Percentiles rank a stretch among this genome's conserved stretches.
Conservation (phyloP, 2,113 vertebrate species). For the Sorex fumeus region DNA sequence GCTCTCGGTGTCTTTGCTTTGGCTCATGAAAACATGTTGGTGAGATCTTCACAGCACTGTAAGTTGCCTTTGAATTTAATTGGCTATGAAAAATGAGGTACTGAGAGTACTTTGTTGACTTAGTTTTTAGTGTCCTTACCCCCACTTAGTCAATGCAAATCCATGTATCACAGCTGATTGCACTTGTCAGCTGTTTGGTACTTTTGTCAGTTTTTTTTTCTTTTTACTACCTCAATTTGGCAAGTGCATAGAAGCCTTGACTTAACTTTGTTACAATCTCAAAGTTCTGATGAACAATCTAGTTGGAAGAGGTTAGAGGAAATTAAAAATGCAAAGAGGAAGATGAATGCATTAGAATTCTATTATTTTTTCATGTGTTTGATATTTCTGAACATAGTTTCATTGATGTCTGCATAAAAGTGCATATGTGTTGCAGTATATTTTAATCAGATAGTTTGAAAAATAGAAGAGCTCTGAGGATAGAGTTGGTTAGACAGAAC, state of each 20-base stretch:
- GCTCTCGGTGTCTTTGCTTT: background rate
- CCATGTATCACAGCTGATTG: constrained; percentile 66
- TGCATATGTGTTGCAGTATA: background rate
- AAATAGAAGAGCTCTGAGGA: background rate
- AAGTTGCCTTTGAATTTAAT: background rate
- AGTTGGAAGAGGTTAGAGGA: constrained; percentile 24
- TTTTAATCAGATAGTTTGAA: background rate
- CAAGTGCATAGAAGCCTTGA: constrained; percentile 39
- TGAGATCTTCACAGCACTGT: background rate
- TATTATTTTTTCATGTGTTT: background rate
- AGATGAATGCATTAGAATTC: background rate
- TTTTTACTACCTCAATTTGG: constrained; percentile 63
- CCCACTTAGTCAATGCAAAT: constrained; percentile 72
- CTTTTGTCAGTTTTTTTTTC: constrained; percentile 26
- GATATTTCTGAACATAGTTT: background rate
- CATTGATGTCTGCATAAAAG: background rate
- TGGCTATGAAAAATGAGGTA: constrained; percentile 55
- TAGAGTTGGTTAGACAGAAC: background rate
- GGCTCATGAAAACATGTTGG: background rate
- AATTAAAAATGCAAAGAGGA: background rate
- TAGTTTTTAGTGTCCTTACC: constrained; percentile 19
- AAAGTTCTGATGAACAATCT: constrained; percentile 23
- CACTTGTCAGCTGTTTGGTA: constrained; percentile 73
- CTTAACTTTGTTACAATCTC: constrained; percentile 20
- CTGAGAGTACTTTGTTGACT: constrained; percentile 21